Percentiles rank a stretch among this genome's conserved stretches.
Evolutionary conservation across 2,797 vertebrate genomes (phyloP).

Genomic region (Mus minutoides): DNA sequence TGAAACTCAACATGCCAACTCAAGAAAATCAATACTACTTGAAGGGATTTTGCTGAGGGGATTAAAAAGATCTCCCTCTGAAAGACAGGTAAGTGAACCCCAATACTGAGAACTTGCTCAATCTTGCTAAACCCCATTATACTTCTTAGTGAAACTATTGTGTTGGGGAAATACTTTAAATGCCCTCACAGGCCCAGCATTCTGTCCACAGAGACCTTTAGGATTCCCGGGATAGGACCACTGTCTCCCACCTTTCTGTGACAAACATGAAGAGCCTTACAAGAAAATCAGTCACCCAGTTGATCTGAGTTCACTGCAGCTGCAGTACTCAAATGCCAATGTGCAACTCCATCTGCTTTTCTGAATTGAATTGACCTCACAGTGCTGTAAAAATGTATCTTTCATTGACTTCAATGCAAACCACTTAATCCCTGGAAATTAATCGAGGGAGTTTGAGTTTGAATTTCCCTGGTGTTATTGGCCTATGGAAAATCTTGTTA

Average conservation of each 20-base stretch:
- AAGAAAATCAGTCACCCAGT: neutral
- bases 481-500: conserved; percentile 84
- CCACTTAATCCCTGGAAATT: conserved; percentile 80
- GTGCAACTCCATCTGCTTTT: conserved; percentile 65
- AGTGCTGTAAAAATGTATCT: conserved; percentile 76
- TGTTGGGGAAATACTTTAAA: neutral
- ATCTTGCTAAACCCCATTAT: neutral
- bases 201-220: neutral
- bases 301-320: conserved; percentile 43
- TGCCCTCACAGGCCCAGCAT: neutral
- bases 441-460: conserved; percentile 77
- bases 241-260: neutral
- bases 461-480: conserved; percentile 84
- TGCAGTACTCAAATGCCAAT: conserved; percentile 39
- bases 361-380: conserved; percentile 82
- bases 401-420: conserved; percentile 82
- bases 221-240: neutral
- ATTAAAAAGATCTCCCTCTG: neutral
- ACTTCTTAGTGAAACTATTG: neutral
- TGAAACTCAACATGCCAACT: conserved; percentile 31
- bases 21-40: conserved; percentile 23
- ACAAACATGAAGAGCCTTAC: neutral
- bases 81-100: neutral
- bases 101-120: neutral
- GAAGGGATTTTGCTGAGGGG: neutral